Conservation (phyloP, 2,888 invertebrate genomes). For the Hirtodrosophila histrioides region DNA sequence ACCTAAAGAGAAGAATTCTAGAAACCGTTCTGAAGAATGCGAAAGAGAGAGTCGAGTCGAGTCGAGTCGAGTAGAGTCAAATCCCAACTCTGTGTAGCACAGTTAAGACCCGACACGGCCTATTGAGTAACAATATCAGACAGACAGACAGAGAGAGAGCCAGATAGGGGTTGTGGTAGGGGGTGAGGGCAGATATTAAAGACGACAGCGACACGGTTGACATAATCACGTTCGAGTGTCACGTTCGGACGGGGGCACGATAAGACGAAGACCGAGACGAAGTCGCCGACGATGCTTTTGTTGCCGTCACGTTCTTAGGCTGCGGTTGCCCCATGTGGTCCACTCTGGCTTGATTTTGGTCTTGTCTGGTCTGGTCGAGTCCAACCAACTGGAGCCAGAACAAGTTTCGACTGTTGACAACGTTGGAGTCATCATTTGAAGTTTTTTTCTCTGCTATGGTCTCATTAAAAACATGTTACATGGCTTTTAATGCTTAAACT, state of each 20-base stretch:
- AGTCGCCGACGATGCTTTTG: constrained; percentile 54
- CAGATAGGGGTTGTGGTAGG: background rate
- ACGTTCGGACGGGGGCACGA: constrained; percentile 63
- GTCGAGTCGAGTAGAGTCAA: constrained; percentile 20
- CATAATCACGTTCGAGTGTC: constrained; percentile 81
- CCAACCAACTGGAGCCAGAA: constrained; percentile 37
- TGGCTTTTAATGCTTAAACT: constrained; percentile 62
- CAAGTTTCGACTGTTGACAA: constrained; percentile 59
- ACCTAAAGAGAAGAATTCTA: constrained; percentile 30
- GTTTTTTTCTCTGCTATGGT: constrained; percentile 49
- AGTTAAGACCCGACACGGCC: constrained; percentile 70
- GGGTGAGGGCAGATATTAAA: constrained; percentile 40
- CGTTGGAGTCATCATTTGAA: constrained; percentile 10
- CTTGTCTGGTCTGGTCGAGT: too few relatives aligned
- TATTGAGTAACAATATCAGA: constrained; percentile 72
- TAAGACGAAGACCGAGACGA: constrained; percentile 43
- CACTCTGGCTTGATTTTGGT: constrained; percentile 13
- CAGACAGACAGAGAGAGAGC: background rate
- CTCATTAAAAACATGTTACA: constrained; percentile 79
- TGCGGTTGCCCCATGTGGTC: constrained; percentile 43
- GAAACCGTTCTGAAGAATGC: constrained; percentile 36
- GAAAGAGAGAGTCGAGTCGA: constrained; percentile 25
- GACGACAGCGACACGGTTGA: constrained; percentile 63
- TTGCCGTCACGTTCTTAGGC: constrained; percentile 71
- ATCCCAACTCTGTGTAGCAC: constrained; percentile 31